phyloP scores from a whole-genome alignment of 2,113 vertebrate genomes.

The Apistogramma diplotaenia region DNA sequence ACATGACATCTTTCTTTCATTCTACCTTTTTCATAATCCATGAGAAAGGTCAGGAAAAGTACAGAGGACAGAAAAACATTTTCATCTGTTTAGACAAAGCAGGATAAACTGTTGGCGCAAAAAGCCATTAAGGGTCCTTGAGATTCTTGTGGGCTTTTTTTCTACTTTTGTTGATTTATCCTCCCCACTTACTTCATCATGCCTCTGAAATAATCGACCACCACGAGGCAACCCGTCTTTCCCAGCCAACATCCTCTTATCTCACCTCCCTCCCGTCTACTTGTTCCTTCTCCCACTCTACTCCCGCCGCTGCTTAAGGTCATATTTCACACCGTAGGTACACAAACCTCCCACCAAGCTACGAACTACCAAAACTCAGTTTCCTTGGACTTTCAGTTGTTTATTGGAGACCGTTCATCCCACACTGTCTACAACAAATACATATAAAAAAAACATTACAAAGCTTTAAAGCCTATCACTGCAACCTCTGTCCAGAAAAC shows the following conservation, averaged over 20 bases:
- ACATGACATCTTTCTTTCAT: neutral
- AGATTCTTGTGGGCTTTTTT: neutral
- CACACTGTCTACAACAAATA: neutral
- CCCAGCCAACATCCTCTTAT: neutral
- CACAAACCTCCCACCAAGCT: neutral
- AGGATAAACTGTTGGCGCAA: conserved; percentile 32
- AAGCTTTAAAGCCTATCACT: neutral
- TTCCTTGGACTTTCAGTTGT: neutral
- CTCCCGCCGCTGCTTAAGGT: neutral
- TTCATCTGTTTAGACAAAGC: conserved; percentile 43
- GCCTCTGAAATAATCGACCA: neutral
- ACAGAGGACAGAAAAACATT: neutral
- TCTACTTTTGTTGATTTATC: neutral
- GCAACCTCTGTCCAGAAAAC: too few relatives aligned
- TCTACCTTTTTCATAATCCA: neutral
- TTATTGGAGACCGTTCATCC: neutral
- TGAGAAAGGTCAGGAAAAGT: conserved; percentile 29
- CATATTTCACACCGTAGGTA: neutral
- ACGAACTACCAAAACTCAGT: neutral
- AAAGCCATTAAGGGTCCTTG: conserved; percentile 13
- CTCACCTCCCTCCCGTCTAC: neutral
- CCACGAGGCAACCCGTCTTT: neutral
- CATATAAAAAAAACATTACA: neutral
- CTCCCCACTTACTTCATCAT: neutral
- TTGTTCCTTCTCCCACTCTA: neutral